Evolutionary conservation across 1,140 invertebrate genomes (phyloP), one percentile per base, ranked within the genome.

Genomic region (Vollenhovia emeryi): DNA sequence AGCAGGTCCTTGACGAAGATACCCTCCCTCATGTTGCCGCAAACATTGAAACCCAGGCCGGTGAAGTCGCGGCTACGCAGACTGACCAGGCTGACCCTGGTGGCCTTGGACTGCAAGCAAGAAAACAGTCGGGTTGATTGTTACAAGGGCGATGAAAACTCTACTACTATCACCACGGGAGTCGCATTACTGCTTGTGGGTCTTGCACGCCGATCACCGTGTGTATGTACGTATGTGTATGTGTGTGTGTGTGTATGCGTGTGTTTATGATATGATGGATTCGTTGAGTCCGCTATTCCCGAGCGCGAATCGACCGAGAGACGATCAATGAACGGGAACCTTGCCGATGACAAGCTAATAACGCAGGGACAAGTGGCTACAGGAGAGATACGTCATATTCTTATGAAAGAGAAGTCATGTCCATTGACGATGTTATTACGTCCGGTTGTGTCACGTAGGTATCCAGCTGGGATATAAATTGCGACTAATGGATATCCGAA

Each of bases 21-120:
- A 1, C 98, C 98, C 86, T 99, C 98, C 78, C 97, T 95, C 96
- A 98, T 98, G 90, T 98, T 98, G 5, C 98, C 98, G 71, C 96
- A 97, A 60, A 98, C 97, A 92, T 98, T 97, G 94, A 99, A 98
- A n/a, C 98, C 98, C 0, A 99, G 95, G 0, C 98, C 98, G 1
- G 98, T 98, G 95, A 98, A 98, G 94, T 98, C 98, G 59, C 97
- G 96, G 59, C 98, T 98, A 91, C 97, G 96, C 64, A 99, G 95
- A 79, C 97, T 96, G 8, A 98, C 97, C 30, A 96, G 95, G 75
- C 96, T 96, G 5, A 96, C 93, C 64, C 89, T 91, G 6, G 92
- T 92, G 48, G 93, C 92, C 88, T 94, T 95, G 43, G 94, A 90
- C 93, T 95, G 85, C 90, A n/a, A 57, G 88, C 86, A 91, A 89